These are phyloP conservation scores for Diadegma fenestrale DNA, from an alignment of 2,888 invertebrate species.

Conservation along the genomic window DNA sequence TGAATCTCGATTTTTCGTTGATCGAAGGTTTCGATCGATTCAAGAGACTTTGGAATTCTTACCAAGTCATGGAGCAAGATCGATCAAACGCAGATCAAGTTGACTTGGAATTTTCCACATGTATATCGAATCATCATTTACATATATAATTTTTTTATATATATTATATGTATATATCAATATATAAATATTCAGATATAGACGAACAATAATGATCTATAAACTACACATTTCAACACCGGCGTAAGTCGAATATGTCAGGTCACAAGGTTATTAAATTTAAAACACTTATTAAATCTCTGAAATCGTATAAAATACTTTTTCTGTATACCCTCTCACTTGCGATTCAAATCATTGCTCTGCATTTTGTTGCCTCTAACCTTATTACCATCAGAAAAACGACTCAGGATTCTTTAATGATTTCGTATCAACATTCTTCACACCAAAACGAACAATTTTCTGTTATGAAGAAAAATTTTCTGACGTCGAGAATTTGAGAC, in stretches of 20 bases:
- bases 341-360: constrained; percentile 16
- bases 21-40: neutral
- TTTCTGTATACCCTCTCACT: constrained; percentile 60
- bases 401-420: too few species aligned
- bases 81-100: constrained; percentile 10
- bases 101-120: constrained; percentile 10
- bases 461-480: too few species aligned
- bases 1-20: neutral
- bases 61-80: neutral
- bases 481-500: too few species aligned
- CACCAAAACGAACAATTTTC: too few species aligned
- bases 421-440: too few species aligned
- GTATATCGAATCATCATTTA: constrained; percentile 39
- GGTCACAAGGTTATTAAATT: constrained; percentile 76
- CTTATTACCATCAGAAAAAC: too few species aligned
- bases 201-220: constrained; percentile 69
- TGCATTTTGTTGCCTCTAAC: constrained; percentile 21
- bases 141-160: constrained; percentile 29
- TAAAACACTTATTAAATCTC: constrained; percentile 75
- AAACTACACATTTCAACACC: constrained; percentile 63
- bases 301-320: constrained; percentile 70
- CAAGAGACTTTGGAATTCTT: neutral
- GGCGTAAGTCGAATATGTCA: constrained; percentile 71
- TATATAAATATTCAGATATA: constrained; percentile 73
- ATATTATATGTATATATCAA: constrained; percentile 65